A percentile compares a stretch with the other conserved stretches of the same genome.
Evolutionary conservation across 1,140 invertebrate species (phyloP).

Genomic region (Plectrocnemia conspersa): DNA sequence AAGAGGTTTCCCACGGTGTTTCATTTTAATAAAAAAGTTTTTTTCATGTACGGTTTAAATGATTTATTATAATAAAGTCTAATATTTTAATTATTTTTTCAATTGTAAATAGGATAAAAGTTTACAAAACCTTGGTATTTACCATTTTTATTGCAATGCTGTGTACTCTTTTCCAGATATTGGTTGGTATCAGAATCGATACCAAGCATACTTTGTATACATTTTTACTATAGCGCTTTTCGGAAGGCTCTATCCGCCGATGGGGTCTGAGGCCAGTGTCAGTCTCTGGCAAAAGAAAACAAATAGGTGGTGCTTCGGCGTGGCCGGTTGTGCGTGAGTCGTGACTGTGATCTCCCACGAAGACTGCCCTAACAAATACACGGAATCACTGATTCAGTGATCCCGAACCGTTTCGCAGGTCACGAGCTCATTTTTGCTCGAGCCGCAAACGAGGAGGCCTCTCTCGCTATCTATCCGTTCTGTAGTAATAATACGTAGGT

Average conservation of each 20-base stretch:
- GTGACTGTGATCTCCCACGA: conserved; percentile 32
- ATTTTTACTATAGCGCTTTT: not conserved
- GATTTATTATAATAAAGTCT: no score
- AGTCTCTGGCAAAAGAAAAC: conserved; percentile 23
- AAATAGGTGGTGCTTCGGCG: conserved; percentile 20
- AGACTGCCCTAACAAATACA: conserved; percentile 13
- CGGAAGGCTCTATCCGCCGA: conserved; percentile 12
- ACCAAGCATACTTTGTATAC: not conserved
- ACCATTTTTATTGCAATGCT: no score
- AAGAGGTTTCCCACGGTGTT: no score
- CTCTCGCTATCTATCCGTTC: no score
- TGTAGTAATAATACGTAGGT: no score
- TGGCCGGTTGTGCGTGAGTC: conserved; percentile 29
- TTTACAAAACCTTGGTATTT: no score
- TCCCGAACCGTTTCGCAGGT: not conserved
- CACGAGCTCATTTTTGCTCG: not conserved
- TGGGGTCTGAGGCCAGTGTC: conserved; percentile 19
- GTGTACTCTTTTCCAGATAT: not conserved
- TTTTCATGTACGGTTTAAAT: no score
- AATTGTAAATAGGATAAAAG: no score
- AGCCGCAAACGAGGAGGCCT: not conserved
- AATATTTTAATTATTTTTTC: no score
- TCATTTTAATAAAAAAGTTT: no score
- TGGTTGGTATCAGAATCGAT: not conserved
- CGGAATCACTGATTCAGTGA: conserved; percentile 11